A percentile compares a stretch with the other conserved stretches of the same genome.
Evolutionary conservation across 2,797 vertebrate species (phyloP).

Genomic region (Pangasius mekongensis): DNA sequence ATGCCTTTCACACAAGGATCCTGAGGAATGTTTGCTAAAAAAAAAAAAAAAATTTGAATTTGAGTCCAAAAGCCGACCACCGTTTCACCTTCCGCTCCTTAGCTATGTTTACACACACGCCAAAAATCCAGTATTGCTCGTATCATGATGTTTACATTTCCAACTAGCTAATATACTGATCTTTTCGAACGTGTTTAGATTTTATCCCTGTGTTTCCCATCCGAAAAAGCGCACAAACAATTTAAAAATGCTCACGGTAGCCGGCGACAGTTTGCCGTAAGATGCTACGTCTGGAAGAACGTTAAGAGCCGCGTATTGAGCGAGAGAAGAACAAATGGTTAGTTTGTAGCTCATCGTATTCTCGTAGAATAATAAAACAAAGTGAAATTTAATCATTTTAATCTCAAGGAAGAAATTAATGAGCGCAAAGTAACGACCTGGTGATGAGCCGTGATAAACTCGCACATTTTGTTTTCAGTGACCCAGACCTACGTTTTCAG

Average conservation of each 20-base stretch:
- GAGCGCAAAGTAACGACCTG: too few relatives aligned
- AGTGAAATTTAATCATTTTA: neutral
- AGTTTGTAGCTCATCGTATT: neutral
- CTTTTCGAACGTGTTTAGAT: neutral
- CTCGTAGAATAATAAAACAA: neutral
- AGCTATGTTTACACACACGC: neutral
- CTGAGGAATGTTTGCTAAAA: neutral
- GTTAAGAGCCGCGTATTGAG: neutral
- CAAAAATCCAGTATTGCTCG: too few relatives aligned
- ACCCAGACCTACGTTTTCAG: neutral
- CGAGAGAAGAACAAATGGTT: neutral
- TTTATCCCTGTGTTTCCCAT: neutral
- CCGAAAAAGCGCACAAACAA: neutral
- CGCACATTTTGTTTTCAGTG: neutral
- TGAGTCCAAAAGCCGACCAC: neutral
- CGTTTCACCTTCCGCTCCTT: too few relatives aligned
- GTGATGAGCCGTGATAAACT: neutral
- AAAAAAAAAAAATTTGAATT: neutral
- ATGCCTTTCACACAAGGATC: conserved; percentile 3
- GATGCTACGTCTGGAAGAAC: neutral
- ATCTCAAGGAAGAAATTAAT: neutral
- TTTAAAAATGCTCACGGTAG: neutral
- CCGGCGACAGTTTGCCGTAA: neutral
- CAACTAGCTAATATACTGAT: neutral
- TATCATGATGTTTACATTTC: neutral